Percentiles rank a stretch among this genome's conserved stretches.
Evolutionary conservation across 92 coral and sea anemone species (phyloP).

Genomic region (Palythoa grandiflora): DNA sequence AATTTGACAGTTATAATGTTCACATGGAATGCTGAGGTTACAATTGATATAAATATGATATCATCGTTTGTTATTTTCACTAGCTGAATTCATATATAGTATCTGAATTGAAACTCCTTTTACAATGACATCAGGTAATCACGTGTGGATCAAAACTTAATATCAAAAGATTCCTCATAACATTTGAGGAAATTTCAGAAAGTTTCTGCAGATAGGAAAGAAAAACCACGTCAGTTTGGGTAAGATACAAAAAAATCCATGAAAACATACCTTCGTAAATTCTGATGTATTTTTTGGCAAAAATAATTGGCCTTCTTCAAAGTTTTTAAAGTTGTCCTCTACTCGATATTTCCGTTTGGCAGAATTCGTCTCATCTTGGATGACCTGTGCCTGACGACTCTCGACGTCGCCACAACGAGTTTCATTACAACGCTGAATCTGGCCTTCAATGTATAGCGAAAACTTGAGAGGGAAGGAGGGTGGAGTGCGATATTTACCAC

Average conservation of each 20-base stretch:
- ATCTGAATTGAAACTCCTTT: too few species aligned
- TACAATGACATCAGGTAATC: too few species aligned
- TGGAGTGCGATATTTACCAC: slow-evolving; percentile 8
- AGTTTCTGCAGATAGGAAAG: too few species aligned
- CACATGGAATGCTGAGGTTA: too few species aligned
- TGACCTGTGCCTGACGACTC: slow-evolving; percentile 12
- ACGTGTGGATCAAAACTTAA: too few species aligned
- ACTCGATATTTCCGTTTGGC: slow-evolving; percentile 4
- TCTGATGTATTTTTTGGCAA: slow-evolving; percentile 6
- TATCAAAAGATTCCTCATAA: too few species aligned
- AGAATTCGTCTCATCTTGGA: not conserved
- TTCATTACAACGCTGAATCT: slow-evolving; percentile 11
- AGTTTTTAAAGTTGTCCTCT: not conserved
- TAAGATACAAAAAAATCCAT: too few species aligned
- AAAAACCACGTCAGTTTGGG: too few species aligned
- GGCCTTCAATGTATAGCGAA: not conserved
- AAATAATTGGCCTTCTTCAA: not conserved
- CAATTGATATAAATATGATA: too few species aligned
- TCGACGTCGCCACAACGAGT: not conserved
- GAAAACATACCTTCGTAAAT: not conserved
- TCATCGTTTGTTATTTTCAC: too few species aligned
- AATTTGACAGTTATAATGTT: too few species aligned
- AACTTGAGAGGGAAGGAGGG: slow-evolving; percentile 11
- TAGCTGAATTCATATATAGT: too few species aligned
- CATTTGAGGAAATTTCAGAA: not conserved